Base-by-base conservation (phyloP, 2,888 invertebrate genomes). In the Creontiades dilutus region DNA sequence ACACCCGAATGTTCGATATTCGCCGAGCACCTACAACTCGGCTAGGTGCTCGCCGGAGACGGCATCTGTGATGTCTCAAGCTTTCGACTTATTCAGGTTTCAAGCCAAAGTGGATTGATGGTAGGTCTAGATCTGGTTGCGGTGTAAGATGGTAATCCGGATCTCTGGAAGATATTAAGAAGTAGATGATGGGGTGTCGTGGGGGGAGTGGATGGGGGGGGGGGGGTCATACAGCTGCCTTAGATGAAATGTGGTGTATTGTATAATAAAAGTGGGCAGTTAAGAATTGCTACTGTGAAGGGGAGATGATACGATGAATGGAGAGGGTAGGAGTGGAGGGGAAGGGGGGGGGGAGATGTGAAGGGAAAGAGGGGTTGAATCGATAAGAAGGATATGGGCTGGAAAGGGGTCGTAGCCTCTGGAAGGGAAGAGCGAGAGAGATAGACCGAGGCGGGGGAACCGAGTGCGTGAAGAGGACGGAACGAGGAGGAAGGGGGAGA, bases 371-470 rank as follows among this genome's bases (percentile, higher is more conserved):
- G 55, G 78, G 87, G 16, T 52, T 89, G 89, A 89, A 89, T 89
- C 89, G 89, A 89, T 89, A 89, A 89, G 89, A 89, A 82, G 68
- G 86, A 89, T 81, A 90, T 86, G 85, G 80, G 89, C 89, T 89
- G 89, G 85, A 90, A 90, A 84, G 90, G 91, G 85, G 85, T 85
- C 85, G 57, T 61, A 85, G 57, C 85, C 85, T 85, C 61, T 27
- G 90, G 92, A 92, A 92, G 91, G 90, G 91, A 92, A 92, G 91
- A 90, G 91, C 90, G 92, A 92, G 78, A 80, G 78, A 37, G 78
- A 82, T 4, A 19, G 61, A 86, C 82, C 86, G 90, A 84, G 90
- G 78, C 81, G 76, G 89, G 90, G 76, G 89, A 91, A 91, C 91
- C 92, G 89, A 91, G 91, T 90, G 90, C 89, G 91, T 90, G 76